Evolutionary conservation across 1,140 invertebrate genomes (phyloP).

Genomic region (Pogonomyrmex barbatus): DNA sequence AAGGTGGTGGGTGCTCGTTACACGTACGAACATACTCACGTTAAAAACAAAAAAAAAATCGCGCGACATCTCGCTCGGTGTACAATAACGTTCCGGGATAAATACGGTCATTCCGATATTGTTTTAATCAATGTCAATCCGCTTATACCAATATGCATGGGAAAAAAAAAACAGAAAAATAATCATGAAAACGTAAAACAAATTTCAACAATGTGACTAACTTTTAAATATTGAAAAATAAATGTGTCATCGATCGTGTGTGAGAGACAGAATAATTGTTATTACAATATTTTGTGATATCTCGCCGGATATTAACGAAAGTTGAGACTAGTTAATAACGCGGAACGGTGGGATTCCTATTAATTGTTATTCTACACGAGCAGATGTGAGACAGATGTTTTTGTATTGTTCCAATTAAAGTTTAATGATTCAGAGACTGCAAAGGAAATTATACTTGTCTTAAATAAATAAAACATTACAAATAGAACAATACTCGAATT

Average conservation of each 20-base stretch:
- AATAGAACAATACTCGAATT: not conserved
- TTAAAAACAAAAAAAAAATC: not conserved
- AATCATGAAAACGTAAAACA: not conserved
- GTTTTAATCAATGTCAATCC: constrained; percentile 4
- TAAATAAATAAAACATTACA: constrained; percentile 16
- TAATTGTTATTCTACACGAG: constrained; percentile 27
- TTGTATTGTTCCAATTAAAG: constrained; percentile 1
- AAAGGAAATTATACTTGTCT: not conserved
- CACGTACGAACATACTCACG: not conserved
- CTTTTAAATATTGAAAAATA: constrained; percentile 1
- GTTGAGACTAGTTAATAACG: constrained; percentile 9
- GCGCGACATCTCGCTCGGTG: constrained; percentile 4
- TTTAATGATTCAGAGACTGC: not conserved
- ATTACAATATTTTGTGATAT: not conserved
- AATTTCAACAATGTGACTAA: not conserved
- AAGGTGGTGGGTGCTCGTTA: not conserved
- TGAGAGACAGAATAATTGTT: not conserved
- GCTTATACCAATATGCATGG: constrained; percentile 10
- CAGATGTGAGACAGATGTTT: constrained; percentile 46
- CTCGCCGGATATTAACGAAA: not conserved
- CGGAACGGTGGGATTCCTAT: not conserved
- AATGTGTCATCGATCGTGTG: not conserved
- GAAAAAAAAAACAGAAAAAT: not conserved
- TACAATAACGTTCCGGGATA: not conserved
- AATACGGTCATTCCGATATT: constrained; percentile 17